Evolutionary conservation across 2,113 vertebrate genomes (phyloP).

Genomic region (Quiscalus mexicanus): DNA sequence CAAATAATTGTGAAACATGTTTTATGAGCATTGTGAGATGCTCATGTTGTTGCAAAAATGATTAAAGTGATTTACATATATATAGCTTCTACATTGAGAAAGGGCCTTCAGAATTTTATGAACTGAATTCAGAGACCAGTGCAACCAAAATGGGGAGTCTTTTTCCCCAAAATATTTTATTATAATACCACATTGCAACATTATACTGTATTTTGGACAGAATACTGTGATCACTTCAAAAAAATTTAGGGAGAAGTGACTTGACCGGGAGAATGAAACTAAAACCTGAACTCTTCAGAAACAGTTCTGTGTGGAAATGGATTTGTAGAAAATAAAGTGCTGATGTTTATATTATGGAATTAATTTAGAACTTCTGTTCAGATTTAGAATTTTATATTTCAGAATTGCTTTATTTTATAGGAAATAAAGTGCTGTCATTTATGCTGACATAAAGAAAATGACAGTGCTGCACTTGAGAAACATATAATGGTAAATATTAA

Average conservation of each 20-base stretch:
- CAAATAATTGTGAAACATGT: neutral
- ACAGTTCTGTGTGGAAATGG: neutral
- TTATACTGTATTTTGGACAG: neutral
- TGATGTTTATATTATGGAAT: neutral
- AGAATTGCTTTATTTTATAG: neutral
- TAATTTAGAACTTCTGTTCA: neutral
- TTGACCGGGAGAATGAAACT: neutral
- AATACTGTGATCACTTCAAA: neutral
- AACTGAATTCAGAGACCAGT: neutral
- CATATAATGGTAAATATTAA: neutral
- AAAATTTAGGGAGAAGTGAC: neutral
- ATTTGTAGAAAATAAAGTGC: neutral
- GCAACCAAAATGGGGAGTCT: neutral
- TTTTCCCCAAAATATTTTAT: neutral
- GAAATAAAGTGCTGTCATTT: neutral
- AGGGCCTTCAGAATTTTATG: neutral
- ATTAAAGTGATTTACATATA: constrained; percentile 54
- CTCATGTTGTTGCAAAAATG: neutral
- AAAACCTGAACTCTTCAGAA: neutral
- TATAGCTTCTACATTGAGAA: neutral
- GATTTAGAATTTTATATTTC: neutral
- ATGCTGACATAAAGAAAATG: neutral
- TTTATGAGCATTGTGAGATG: neutral
- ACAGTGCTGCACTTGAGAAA: neutral
- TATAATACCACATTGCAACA: neutral